Evolutionary conservation across 1,140 invertebrate species (phyloP), one percentile per base, ranked within the genome.

Genomic region (Euwallacea fornicatus): DNA sequence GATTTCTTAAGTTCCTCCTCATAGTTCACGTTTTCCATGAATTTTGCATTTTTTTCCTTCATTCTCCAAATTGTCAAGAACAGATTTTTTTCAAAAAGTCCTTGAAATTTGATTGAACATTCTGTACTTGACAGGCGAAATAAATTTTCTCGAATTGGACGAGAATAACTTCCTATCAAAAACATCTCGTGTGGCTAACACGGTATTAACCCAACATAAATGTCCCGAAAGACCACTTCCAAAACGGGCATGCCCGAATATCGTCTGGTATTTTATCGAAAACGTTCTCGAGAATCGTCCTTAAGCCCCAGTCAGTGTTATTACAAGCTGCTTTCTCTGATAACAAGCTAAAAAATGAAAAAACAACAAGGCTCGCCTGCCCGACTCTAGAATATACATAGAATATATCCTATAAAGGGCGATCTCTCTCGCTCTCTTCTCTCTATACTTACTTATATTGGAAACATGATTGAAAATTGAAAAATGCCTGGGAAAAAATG

Each of bases 261-360:
- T 56, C 54, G 58, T 60, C 42, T 42, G 58, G 16, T 56, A 13
- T 42, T 60, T 50, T 10, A 50, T 50, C 46, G 46, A 13, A 50
- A 50, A 50, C 21, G 21, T 33, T 33, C 21, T 33, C 21, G 21
- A 50, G 53, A 66, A 55, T 59, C 59, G 64, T 41, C 71, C 63
- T 59, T 72, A 75, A 72, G 71, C 70, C 4, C 61, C 63, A 65
- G 42, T 42, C 67, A 42, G 62, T 75, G 73, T 75, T 75, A 72
- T 75, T 72, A 75, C 73, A 72, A 72, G 73, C 73, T 75, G 73
- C 72, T 75, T 75, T 72, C 70, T 75, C 69, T 75, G 64, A 75
- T 72, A 75, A 75, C 71, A 75, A 71, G 69, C 73, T 75, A 72
- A 75, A 75, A 75, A 75, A 75, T 75, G 73, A 66, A 75, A 75